Base-by-base conservation (phyloP, 1,140 invertebrate genomes). In the Diachasma alloeum region DNA sequence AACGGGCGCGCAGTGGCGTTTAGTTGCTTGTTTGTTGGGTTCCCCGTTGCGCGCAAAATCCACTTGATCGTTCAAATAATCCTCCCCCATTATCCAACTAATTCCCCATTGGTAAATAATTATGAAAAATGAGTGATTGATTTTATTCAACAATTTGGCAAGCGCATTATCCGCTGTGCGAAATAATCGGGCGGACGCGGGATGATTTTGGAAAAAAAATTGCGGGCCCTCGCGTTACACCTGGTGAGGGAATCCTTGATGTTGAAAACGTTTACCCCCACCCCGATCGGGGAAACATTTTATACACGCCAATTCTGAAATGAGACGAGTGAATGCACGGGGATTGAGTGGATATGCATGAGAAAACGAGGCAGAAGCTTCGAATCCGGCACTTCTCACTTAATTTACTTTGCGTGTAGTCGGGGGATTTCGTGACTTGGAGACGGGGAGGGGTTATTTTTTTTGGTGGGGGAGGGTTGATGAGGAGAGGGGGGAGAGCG, bases 251-350 rank as follows among this genome's bases (percentile, higher is more conserved):
- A 63, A 63, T 63, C 24, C 59, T 24, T 26, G 24, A 24, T 31
- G 59, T 10, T 63, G 59, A 63, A 63, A 63, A 63, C 59, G 59
- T 63, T 63, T 63, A 63, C 59, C 59, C 53, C 59, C 59, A 63
- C 59, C 15, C 22, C 0, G 19, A n/a, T 19, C n/a, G 31, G 31
- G 31, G 31, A 31, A 59, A 11, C 44, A 26, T 63, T 63, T 63
- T 63, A 10, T 63, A 63, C 59, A 26, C 59, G 59, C 59, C 59
- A 31, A 63, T 63, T 63, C 24, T 63, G 59, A 63, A 31, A 63
- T 63, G n/a, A 59, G 19, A 59, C n/a, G 19, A 22, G 53, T 59
- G 59, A 26, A 63, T 63, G 19, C 19, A 15, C 22, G 59, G 10
- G 59, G 15, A 63, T 63, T 56, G 24, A 15, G 59, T 63, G 59